Percentiles rank a stretch among this genome's conserved stretches.
These are phyloP conservation scores for Bungarus multicinctus DNA, from an alignment of 2,113 vertebrate genomes.

Conservation along the genomic window DNA sequence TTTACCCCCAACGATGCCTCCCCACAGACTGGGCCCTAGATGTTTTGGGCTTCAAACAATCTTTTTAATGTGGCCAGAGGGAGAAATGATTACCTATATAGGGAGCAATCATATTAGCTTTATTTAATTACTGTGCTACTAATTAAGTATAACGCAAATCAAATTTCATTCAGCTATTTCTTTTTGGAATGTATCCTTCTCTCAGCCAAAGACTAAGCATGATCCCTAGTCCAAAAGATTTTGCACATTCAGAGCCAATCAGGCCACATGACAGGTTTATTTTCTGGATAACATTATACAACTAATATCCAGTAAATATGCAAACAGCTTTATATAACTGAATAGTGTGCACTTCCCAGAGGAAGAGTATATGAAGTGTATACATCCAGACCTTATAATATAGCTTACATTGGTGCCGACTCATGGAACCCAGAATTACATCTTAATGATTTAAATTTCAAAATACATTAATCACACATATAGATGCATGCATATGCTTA, in stretches of 20 bases:
- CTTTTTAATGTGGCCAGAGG: neutral
- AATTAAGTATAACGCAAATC: neutral
- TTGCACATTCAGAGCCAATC: neutral
- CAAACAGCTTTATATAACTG: neutral
- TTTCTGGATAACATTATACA: neutral
- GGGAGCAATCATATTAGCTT: neutral
- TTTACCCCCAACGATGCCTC: neutral
- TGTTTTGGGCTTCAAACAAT: neutral
- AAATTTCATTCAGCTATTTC: neutral
- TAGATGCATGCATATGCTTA: neutral
- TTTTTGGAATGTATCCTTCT: neutral
- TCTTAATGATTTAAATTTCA: neutral
- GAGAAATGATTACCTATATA: neutral
- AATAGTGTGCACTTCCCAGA: neutral
- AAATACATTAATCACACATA: neutral
- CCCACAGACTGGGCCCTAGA: neutral
- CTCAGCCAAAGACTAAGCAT: neutral
- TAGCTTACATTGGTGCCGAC: neutral
- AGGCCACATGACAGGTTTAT: neutral
- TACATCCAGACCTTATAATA: neutral
- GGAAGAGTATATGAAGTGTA: neutral
- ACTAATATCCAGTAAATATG: neutral
- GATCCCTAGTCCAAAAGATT: neutral
- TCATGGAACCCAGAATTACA: neutral
- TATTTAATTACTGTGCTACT: neutral